Percentiles rank a stretch among this genome's conserved stretches.
Evolutionary conservation across 1,140 invertebrate genomes (phyloP).

Genomic region (Apolygus lucorum): DNA sequence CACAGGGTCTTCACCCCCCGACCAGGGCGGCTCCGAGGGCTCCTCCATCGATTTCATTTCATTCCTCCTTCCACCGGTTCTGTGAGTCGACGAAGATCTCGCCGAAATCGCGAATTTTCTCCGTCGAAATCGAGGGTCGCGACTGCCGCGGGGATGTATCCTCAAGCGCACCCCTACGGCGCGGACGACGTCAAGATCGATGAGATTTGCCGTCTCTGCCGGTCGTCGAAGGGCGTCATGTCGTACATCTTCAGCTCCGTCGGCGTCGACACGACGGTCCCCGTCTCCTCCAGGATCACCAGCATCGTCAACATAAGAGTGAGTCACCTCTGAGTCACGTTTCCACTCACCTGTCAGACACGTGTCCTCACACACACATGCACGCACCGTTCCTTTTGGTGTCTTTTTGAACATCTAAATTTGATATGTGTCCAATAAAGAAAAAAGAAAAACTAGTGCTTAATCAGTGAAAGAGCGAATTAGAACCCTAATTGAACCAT

Average conservation of each 20-base stretch:
- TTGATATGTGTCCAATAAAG: too few species aligned
- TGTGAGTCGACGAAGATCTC: not conserved
- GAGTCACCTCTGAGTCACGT: constrained; percentile 7
- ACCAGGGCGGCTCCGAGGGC: not conserved
- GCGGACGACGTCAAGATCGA: constrained; percentile 22
- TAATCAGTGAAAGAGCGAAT: too few species aligned
- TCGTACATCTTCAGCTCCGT: constrained; percentile 30
- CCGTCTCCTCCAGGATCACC: constrained; percentile 26
- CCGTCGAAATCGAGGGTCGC: too few species aligned
- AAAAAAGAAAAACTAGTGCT: not conserved
- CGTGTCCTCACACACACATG: too few species aligned
- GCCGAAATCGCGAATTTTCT: too few species aligned
- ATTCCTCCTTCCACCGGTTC: not conserved
- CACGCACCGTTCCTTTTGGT: too few species aligned
- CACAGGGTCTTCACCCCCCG: constrained; percentile 9
- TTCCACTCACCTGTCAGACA: too few species aligned
- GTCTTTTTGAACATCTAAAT: too few species aligned
- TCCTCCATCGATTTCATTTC: not conserved
- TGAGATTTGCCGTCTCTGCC: constrained; percentile 32
- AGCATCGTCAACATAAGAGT: constrained; percentile 28
- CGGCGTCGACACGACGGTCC: constrained; percentile 15
- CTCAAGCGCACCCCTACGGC: not conserved
- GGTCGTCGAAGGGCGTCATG: constrained; percentile 28
- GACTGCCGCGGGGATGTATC: not conserved
- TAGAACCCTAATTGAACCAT: too few species aligned